phyloP scores from a whole-genome alignment of 64 coral and sea anemone genomes.

The Hydrozoanthus tunicans region DNA sequence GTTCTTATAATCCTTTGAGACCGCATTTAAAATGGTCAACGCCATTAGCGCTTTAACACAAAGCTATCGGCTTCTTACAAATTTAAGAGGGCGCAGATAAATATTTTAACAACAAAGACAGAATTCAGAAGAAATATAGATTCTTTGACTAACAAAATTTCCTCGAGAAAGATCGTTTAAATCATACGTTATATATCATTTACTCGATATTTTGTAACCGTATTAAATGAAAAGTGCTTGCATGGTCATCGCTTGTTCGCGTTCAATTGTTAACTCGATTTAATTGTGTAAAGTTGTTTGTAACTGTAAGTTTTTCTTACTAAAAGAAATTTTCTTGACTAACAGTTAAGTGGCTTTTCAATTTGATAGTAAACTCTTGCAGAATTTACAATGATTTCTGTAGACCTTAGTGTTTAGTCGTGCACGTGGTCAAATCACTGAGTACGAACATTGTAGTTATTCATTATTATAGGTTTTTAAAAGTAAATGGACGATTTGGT shows the following conservation, averaged over 20 bases:
- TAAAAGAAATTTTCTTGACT: background rate
- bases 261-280: too few relatives aligned
- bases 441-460: background rate
- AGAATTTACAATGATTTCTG: background rate
- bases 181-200: background rate
- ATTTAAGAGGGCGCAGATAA: background rate
- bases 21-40: background rate
- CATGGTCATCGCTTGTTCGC: too few relatives aligned
- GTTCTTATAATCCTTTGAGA: background rate
- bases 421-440: background rate
- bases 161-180: background rate
- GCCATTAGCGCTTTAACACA: background rate
- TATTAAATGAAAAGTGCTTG: background rate
- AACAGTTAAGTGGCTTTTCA: conserved; percentile 8
- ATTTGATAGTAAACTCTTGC: background rate
- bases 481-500: conserved; percentile 10
- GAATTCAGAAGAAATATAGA: background rate
- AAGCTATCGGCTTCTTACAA: background rate
- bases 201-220: background rate
- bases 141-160: background rate
- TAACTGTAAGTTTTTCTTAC: background rate
- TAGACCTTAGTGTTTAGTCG: too few relatives aligned
- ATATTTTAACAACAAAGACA: background rate
- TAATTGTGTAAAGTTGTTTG: too few relatives aligned
- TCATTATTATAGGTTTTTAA: background rate